Evolutionary conservation across 1,140 invertebrate species (phyloP).

Genomic region (Drosophila quadrilineata): DNA sequence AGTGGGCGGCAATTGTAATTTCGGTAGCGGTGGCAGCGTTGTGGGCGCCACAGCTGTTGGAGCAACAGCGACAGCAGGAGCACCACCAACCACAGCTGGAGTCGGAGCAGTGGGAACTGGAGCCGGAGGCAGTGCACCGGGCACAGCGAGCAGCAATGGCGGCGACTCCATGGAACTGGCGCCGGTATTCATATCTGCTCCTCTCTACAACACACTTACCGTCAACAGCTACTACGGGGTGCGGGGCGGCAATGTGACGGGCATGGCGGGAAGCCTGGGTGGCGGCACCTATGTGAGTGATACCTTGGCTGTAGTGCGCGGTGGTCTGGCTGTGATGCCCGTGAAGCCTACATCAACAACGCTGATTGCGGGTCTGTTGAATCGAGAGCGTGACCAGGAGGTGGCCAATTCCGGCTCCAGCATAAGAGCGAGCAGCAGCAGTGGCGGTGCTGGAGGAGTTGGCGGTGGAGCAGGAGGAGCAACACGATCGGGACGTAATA

Average conservation of each 20-base stretch:
- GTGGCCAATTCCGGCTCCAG: constrained; percentile 35
- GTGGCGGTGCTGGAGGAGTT: too few species aligned
- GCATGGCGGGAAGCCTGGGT: constrained; percentile 43
- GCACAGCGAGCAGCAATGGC: constrained; percentile 34
- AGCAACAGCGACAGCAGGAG: constrained; percentile 16
- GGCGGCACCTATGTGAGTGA: constrained; percentile 76
- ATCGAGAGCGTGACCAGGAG: constrained; percentile 72
- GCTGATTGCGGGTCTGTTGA: constrained; percentile 71
- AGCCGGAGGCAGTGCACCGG: constrained; percentile 17
- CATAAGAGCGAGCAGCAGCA: constrained; percentile 29
- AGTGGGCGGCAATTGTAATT: constrained; percentile 50
- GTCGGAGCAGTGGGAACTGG: not conserved
- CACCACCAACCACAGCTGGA: constrained; percentile 78
- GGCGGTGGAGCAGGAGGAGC: too few species aligned
- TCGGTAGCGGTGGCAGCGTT: constrained; percentile 63
- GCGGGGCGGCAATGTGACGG: constrained; percentile 40
- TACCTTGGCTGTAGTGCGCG: constrained; percentile 65
- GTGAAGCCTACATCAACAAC: constrained; percentile 76
- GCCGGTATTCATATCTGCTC: constrained; percentile 71
- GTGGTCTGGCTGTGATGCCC: constrained; percentile 67
- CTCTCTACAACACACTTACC: constrained; percentile 73
- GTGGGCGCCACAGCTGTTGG: constrained; percentile 40
- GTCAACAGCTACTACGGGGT: constrained; percentile 63
- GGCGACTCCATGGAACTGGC: constrained; percentile 59
- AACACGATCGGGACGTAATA: constrained; percentile 22